phyloP scores from a whole-genome alignment of 2,888 invertebrate genomes.

The Phaedon cochleariae region DNA sequence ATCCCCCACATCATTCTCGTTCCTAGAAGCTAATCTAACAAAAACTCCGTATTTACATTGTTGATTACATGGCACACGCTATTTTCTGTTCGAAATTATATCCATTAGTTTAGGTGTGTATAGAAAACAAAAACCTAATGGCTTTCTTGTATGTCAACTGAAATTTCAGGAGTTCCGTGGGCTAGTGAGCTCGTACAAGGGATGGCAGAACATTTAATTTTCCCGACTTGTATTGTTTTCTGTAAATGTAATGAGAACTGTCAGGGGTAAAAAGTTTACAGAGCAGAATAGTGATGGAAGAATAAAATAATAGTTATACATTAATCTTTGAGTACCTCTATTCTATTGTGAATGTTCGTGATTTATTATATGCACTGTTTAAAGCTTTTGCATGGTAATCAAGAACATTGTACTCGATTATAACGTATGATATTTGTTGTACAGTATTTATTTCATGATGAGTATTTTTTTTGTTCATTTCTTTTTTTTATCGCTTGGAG shows the following conservation, averaged over 20 bases:
- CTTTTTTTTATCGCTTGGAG: too few species aligned
- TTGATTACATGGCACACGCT: conserved; percentile 36
- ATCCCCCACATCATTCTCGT: conserved; percentile 32
- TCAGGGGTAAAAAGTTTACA: not conserved
- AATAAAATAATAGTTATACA: not conserved
- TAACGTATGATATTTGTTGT: too few species aligned
- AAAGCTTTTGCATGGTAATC: too few species aligned
- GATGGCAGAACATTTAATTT: conserved; percentile 17
- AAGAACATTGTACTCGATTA: too few species aligned
- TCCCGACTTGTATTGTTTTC: conserved; percentile 5
- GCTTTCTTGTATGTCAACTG: conserved; percentile 34
- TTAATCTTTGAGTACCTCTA: too few species aligned
- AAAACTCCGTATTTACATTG: conserved; percentile 40
- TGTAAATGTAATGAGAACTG: not conserved
- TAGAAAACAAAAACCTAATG: conserved; percentile 38
- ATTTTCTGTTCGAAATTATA: conserved; percentile 35
- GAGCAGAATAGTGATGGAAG: too few species aligned
- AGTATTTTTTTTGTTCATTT: too few species aligned
- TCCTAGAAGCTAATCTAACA: conserved; percentile 31
- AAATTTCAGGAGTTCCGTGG: conserved; percentile 29
- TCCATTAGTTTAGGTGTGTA: conserved; percentile 39
- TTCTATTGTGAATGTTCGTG: too few species aligned
- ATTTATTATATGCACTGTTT: too few species aligned
- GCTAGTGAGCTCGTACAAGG: conserved; percentile 6
- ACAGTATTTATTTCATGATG: too few species aligned